Evolutionary conservation across 2,888 invertebrate species (phyloP), one percentile per base, ranked within the genome.

Genomic region (Diaphora mendica): DNA sequence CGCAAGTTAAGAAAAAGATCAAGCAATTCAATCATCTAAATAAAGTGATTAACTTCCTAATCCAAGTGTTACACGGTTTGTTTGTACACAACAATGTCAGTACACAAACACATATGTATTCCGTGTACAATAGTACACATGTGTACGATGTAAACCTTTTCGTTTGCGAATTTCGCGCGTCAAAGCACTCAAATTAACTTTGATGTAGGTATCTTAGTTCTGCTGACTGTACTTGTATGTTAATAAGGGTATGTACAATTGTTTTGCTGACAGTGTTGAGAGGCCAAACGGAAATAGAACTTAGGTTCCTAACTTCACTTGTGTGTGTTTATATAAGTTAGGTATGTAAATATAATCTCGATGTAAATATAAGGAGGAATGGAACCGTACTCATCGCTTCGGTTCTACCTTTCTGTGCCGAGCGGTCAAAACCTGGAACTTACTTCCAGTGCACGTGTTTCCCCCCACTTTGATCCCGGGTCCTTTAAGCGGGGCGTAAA

Each of bases 101-200:
- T 70, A 68, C 51, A 74, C 64, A 62, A 33, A 76, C 68, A 72
- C 68, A 68, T 70, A 48, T 64, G 68, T 72, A 70, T 59, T 64
- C n/a, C 55, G 35, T 77, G 64, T 76, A 75, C 65, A 62, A 68
- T 68, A 68, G 42, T 73, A 75, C 66, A 75, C 68, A 71, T n/a
- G 70, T 75, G 68, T 77, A 74, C 30, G 66, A 42, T 72, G 69
- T 72, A 66, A 82, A 82, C 77, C 79, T 79, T 79, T 77, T 79
- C 80, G 77, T 77, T 76, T 76, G 33, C 86, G 82, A 88, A 88
- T 90, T 91, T 85, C 89, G 87, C 88, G 91, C 83, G 84, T 81
- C 85, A 85, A 77, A 84, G 83, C 85, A 75, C 82, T 79, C 82
- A 81, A 89, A 89, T 90, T 90, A 88, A 86, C 84, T 86, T 86